Conservation (phyloP, 2,888 invertebrate genomes). For the Pyrocoelia pectoralis region DNA sequence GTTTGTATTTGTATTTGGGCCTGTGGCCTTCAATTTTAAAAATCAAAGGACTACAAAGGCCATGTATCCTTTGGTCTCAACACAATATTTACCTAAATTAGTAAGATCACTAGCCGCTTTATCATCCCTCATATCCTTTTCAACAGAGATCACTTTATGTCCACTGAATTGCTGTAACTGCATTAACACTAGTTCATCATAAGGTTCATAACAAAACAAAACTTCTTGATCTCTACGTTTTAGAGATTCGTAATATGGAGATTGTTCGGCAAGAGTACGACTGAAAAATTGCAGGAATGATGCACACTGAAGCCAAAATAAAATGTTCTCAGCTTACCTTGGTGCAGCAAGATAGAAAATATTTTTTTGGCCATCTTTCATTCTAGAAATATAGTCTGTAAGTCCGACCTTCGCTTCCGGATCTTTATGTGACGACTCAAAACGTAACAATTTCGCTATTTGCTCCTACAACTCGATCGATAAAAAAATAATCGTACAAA, state of each 20-base stretch:
- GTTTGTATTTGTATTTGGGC: too few species aligned
- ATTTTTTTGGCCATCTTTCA: slow-evolving; percentile 81
- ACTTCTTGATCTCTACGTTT: slow-evolving; percentile 90
- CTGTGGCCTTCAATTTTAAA: too few species aligned
- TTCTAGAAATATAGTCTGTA: slow-evolving; percentile 75
- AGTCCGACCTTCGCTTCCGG: slow-evolving; percentile 78
- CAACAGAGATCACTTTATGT: slow-evolving; percentile 83
- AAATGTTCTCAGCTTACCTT: slow-evolving; percentile 64
- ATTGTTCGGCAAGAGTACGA: slow-evolving; percentile 89
- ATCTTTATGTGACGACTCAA: slow-evolving; percentile 86
- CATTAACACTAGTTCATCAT: slow-evolving; percentile 93
- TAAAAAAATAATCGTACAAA: not conserved
- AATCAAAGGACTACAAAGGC: too few species aligned
- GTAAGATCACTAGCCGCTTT: slow-evolving; percentile 64
- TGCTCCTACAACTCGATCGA: slow-evolving; percentile 72
- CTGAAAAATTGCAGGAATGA: too few species aligned
- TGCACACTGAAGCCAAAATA: slow-evolving; percentile 11
- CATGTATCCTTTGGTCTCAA: too few species aligned
- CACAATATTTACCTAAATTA: slow-evolving; percentile 69
- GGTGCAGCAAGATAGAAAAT: slow-evolving; percentile 95
- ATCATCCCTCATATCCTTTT: slow-evolving; percentile 89
- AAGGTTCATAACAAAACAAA: slow-evolving; percentile 95
- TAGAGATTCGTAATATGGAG: slow-evolving; percentile 94
- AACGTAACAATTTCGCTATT: slow-evolving; percentile 87
- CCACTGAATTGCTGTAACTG: slow-evolving; percentile 85